Percentiles rank a stretch among this genome's conserved stretches.
Evolutionary conservation across 2,888 invertebrate genomes (phyloP).

Genomic region (Arrhopalites spinosus): DNA sequence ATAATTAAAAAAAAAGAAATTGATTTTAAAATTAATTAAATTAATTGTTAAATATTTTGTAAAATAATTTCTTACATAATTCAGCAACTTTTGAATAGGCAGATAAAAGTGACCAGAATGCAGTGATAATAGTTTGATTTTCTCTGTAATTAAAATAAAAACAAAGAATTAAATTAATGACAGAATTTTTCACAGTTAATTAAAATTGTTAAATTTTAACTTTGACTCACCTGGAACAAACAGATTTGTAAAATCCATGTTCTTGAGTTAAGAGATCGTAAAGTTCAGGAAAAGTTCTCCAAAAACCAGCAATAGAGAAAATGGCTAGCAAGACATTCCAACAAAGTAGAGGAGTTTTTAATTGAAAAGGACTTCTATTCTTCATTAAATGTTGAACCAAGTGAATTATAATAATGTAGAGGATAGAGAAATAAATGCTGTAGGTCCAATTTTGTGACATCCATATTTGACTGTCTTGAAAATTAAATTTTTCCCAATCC

Average conservation of each 20-base stretch:
- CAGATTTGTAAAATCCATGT: slow-evolving; percentile 26
- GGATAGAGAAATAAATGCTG: slow-evolving; percentile 18
- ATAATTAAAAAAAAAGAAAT: background rate
- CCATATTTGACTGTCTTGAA: slow-evolving; percentile 22
- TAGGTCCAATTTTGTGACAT: slow-evolving; percentile 38
- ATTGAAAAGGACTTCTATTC: slow-evolving; percentile 25
- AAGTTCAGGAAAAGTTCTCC: slow-evolving; percentile 24
- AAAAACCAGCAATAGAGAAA: slow-evolving; percentile 33
- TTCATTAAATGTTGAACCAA: slow-evolving; percentile 30
- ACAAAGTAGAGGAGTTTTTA: slow-evolving; percentile 31
- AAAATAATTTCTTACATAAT: background rate
- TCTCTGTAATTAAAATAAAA: slow-evolving; percentile 35
- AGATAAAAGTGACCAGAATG: slow-evolving; percentile 47
- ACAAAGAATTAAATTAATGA: background rate
- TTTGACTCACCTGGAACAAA: slow-evolving; percentile 29
- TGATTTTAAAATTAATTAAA: background rate
- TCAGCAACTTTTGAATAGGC: slow-evolving; percentile 48
- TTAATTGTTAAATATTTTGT: background rate
- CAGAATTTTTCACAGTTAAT: background rate
- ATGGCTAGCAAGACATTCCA: slow-evolving; percentile 42
- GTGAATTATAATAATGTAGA: slow-evolving; percentile 36
- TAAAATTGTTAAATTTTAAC: background rate
- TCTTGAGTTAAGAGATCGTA: background rate
- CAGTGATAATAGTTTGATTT: slow-evolving; percentile 45
- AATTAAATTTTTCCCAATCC: slow-evolving; percentile 34